Conservation (phyloP, 1,140 invertebrate species). For the Anoplolepis gracilipes region DNA sequence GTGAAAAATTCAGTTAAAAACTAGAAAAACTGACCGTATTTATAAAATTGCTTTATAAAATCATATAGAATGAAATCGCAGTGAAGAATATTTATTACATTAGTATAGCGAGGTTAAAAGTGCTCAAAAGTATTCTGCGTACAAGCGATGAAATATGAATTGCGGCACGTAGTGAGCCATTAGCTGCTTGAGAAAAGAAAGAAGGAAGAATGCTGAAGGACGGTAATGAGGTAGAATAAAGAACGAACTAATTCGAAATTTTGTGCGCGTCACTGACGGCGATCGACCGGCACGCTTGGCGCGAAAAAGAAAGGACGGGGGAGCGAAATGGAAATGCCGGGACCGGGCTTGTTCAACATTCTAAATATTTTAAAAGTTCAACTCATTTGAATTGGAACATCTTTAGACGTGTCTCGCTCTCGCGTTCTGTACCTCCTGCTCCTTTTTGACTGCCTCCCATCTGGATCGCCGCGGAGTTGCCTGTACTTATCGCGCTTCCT, state of each 20-base stretch:
- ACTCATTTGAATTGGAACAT: slow-evolving; percentile 80
- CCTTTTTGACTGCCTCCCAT: slow-evolving; percentile 38
- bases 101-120: slow-evolving; percentile 1
- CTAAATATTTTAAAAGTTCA: slow-evolving; percentile 79
- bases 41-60: background rate
- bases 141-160: slow-evolving; percentile 55
- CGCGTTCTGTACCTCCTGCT: slow-evolving; percentile 11
- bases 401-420: slow-evolving; percentile 63
- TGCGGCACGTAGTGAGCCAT: slow-evolving; percentile 57
- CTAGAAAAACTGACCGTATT: background rate
- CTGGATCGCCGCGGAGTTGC: slow-evolving; percentile 65
- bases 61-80: slow-evolving; percentile 15
- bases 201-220: slow-evolving; percentile 48
- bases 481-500: slow-evolving; percentile 70
- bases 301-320: background rate
- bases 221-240: slow-evolving; percentile 70
- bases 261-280: slow-evolving; percentile 58
- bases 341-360: slow-evolving; percentile 61
- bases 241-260: slow-evolving; percentile 69
- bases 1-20: background rate
- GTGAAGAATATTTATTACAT: background rate
- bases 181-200: slow-evolving; percentile 61
- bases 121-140: slow-evolving; percentile 30
- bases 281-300: slow-evolving; percentile 48
- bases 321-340: slow-evolving; percentile 48